Evolutionary conservation across 2,888 invertebrate species (phyloP).

Genomic region (Athetis lepigone): DNA sequence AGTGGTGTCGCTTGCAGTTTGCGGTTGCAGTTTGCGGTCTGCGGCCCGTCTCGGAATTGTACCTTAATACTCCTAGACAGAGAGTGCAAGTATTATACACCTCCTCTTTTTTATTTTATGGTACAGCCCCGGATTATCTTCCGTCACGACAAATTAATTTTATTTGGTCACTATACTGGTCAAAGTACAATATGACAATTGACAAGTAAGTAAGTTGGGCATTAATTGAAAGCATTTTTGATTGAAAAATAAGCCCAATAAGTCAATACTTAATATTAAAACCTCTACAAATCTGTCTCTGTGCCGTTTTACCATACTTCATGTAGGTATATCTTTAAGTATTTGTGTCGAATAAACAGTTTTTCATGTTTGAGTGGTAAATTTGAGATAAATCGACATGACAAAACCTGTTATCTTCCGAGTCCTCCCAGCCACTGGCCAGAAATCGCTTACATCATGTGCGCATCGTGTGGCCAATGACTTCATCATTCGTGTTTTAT

Average conservation of each 20-base stretch:
- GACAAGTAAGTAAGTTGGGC: too few relatives aligned
- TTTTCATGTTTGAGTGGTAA: constrained; percentile 10
- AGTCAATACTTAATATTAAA: too few relatives aligned
- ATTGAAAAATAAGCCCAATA: too few relatives aligned
- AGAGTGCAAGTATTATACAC: background rate
- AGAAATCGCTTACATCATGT: constrained; percentile 65
- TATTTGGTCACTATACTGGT: background rate
- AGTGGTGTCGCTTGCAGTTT: too few relatives aligned
- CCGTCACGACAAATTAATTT: background rate
- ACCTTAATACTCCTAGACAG: too few relatives aligned
- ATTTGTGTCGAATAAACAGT: constrained; percentile 6
- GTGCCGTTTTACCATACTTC: too few relatives aligned
- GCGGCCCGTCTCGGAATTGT: too few relatives aligned
- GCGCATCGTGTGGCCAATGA: constrained; percentile 67
- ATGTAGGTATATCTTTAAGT: too few relatives aligned
- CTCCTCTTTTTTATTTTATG: constrained; percentile 1
- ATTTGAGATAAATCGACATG: constrained; percentile 34
- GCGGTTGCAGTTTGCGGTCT: too few relatives aligned
- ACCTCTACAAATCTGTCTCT: too few relatives aligned
- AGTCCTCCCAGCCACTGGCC: constrained; percentile 36
- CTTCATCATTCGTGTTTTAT: constrained; percentile 68
- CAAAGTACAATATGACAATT: too few relatives aligned
- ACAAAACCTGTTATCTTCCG: constrained; percentile 56
- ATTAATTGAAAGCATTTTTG: too few relatives aligned
- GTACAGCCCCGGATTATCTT: background rate